These are phyloP conservation scores for Eupelmus urozonus DNA, from an alignment of 2,888 invertebrate species.

Conservation along the genomic window DNA sequence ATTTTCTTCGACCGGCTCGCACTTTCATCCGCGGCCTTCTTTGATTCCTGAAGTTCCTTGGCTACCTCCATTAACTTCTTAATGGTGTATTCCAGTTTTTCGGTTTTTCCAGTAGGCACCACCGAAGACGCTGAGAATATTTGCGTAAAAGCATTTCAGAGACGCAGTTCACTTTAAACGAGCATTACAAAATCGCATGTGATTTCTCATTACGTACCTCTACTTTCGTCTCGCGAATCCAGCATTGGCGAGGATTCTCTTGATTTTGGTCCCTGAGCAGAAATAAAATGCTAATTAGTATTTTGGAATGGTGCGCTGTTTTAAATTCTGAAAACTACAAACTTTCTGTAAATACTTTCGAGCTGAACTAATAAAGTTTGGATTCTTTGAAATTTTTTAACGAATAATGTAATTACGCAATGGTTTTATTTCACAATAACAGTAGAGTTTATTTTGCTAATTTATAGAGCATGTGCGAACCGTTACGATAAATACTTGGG, in stretches of 20 bases:
- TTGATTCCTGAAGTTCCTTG: constrained; percentile 73
- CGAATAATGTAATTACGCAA: too few relatives aligned
- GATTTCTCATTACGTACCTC: constrained; percentile 77
- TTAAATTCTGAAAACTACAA: too few relatives aligned
- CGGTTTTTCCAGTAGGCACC: constrained; percentile 69
- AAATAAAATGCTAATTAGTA: constrained; percentile 33
- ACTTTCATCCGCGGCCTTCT: constrained; percentile 71
- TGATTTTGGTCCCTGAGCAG: constrained; percentile 82
- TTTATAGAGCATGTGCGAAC: too few relatives aligned
- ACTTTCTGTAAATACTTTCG: too few relatives aligned
- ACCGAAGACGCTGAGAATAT: constrained; percentile 63
- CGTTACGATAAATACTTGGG: too few relatives aligned
- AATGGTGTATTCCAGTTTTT: constrained; percentile 74
- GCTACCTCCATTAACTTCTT: constrained; percentile 74
- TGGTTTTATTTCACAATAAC: too few relatives aligned
- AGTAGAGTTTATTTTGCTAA: too few relatives aligned
- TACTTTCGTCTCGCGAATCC: constrained; percentile 85
- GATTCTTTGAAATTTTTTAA: too few relatives aligned
- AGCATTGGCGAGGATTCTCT: constrained; percentile 87
- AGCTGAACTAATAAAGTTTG: too few relatives aligned
- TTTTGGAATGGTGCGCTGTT: too few relatives aligned
- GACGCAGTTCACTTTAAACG: not conserved
- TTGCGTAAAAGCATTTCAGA: not conserved
- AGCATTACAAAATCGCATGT: not conserved
- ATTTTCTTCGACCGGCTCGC: constrained; percentile 70